Evolutionary conservation across 2,888 invertebrate species (phyloP).

Genomic region (Synergus umbraculus): DNA sequence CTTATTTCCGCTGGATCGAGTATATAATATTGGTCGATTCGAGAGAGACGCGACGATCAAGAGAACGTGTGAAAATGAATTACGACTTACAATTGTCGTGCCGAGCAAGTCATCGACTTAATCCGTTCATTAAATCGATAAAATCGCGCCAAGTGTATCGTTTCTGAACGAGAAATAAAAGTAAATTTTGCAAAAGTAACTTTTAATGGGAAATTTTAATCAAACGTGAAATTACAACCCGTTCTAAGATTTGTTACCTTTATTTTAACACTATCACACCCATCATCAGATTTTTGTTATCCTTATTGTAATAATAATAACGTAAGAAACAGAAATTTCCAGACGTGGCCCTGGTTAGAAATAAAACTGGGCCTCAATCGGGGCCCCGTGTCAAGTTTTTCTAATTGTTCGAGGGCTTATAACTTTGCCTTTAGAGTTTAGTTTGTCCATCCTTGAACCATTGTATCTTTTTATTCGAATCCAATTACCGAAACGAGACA

Average conservation of each 20-base stretch:
- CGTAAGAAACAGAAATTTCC: too few relatives aligned
- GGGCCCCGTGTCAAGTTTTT: background rate
- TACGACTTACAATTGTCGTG: conserved; percentile 26
- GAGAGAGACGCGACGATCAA: conserved; percentile 12
- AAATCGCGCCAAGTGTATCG: background rate
- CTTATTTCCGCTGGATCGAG: conserved; percentile 51
- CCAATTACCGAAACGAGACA: conserved; percentile 23
- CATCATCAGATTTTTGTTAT: too few relatives aligned
- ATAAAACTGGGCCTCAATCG: background rate
- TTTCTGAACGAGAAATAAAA: background rate
- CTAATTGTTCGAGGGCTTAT: background rate
- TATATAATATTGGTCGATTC: background rate
- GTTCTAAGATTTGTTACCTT: background rate
- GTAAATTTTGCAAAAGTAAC: background rate
- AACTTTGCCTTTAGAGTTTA: background rate
- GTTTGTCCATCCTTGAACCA: background rate
- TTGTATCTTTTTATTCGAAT: conserved; percentile 14
- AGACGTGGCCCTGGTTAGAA: too few relatives aligned
- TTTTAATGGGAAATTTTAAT: background rate
- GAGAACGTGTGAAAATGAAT: conserved; percentile 39
- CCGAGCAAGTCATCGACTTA: background rate
- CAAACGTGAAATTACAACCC: background rate
- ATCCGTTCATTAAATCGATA: conserved; percentile 17
- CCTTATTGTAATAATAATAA: too few relatives aligned
- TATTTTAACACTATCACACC: background rate